phyloP scores from a whole-genome alignment of 2,113 vertebrate species.

The Pachyramphus minor region DNA sequence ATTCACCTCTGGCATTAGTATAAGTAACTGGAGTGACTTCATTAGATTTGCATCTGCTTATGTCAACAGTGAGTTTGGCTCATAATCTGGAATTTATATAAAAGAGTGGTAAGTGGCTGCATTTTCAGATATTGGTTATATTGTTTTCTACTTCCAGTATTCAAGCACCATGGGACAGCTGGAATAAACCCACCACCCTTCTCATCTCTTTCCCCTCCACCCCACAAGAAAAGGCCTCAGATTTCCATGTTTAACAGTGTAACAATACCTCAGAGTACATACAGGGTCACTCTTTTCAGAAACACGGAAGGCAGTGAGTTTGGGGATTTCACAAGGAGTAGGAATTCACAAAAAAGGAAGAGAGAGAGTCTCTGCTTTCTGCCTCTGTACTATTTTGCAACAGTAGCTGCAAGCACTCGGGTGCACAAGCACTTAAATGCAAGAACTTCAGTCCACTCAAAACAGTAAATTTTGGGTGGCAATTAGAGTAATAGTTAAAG shows the following conservation, averaged over 20 bases:
- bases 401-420: not conserved
- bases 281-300: not conserved
- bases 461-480: not conserved
- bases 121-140: not conserved
- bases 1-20: conserved; percentile 48
- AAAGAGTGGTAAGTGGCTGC: not conserved
- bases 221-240: not conserved
- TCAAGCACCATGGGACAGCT: not conserved
- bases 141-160: not conserved
- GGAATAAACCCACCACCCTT: not conserved
- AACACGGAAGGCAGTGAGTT: not conserved
- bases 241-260: not conserved
- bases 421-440: not conserved
- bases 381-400: not conserved
- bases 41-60: conserved; percentile 58
- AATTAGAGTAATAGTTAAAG: not conserved
- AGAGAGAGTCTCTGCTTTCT: not conserved
- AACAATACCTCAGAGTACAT: not conserved
- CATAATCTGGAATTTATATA: not conserved
- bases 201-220: not conserved
- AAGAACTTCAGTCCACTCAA: not conserved
- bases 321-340: not conserved
- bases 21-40: conserved; percentile 50
- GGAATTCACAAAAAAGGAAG: not conserved
- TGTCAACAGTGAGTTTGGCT: conserved; percentile 42